These are phyloP conservation scores for Sphinx pinastri DNA, from an alignment of 2,888 invertebrate genomes.

Conservation along the genomic window DNA sequence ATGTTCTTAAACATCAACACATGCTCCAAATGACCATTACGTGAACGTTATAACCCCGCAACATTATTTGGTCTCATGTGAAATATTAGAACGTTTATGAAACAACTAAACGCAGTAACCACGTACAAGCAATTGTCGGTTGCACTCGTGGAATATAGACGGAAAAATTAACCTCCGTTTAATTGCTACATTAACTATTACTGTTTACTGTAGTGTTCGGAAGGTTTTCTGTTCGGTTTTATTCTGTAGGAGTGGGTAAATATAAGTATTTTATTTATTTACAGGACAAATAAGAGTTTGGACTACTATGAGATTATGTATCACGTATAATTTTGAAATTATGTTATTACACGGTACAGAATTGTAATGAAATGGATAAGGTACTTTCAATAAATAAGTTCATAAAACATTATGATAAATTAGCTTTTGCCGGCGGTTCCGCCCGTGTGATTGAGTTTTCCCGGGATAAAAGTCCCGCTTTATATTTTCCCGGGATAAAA, in stretches of 20 bases:
- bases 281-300: too few relatives aligned
- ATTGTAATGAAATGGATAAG: too few relatives aligned
- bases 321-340: too few relatives aligned
- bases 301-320: too few relatives aligned
- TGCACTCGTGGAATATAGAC: slow-evolving; percentile 23
- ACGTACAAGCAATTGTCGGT: slow-evolving; percentile 25
- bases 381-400: too few relatives aligned
- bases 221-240: background rate
- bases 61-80: slow-evolving; percentile 20
- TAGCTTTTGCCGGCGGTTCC: too few relatives aligned
- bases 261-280: too few relatives aligned
- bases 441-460: too few relatives aligned
- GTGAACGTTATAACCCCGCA: background rate
- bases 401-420: too few relatives aligned
- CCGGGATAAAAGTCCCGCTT: too few relatives aligned
- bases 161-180: slow-evolving; percentile 29
- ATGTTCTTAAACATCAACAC: slow-evolving; percentile 1
- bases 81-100: slow-evolving; percentile 24
- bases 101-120: slow-evolving; percentile 21
- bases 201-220: background rate
- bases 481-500: too few relatives aligned
- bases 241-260: background rate
- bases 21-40: background rate
- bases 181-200: slow-evolving; percentile 23
- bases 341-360: too few relatives aligned